Conservation (phyloP, 2,113 vertebrate genomes). For the Hemichromis elongatus region DNA sequence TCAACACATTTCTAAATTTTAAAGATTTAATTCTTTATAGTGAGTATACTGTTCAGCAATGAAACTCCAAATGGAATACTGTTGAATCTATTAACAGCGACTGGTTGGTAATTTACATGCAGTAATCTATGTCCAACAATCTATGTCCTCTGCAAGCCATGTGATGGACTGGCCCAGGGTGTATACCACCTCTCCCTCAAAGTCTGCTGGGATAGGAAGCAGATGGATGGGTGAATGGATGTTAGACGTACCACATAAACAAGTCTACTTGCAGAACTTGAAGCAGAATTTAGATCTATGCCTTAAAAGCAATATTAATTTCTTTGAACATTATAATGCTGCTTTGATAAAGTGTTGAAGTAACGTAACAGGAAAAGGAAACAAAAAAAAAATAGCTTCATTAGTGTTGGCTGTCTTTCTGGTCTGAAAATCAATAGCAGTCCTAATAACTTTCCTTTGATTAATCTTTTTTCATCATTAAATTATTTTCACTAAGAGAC, state of each 20-base stretch:
- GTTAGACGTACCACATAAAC: not conserved
- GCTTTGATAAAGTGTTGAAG: not conserved
- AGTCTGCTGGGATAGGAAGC: not conserved
- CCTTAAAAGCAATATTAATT: not conserved
- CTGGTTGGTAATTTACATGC: not conserved
- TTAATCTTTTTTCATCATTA: not conserved
- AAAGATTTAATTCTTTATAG: not conserved
- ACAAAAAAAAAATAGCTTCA: not conserved
- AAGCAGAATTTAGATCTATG: not conserved
- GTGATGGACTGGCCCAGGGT: not conserved
- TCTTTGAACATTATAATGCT: not conserved
- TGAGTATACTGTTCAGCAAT: not conserved
- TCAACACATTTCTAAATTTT: not conserved
- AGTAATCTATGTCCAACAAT: not conserved
- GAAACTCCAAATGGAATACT: not conserved
- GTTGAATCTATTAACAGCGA: not conserved
- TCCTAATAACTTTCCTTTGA: not conserved
- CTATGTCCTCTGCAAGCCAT: not conserved
- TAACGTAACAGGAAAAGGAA: not conserved
- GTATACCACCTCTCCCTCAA: not conserved
- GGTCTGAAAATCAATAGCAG: accelerated
- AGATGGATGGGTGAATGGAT: not conserved
- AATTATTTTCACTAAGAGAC: not conserved
- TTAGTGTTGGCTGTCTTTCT: not conserved
- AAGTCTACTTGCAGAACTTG: not conserved